Evolutionary conservation across 35 echinoderm and acorn worm species (phyloP).

Genomic region (Lytechinus variegatus): DNA sequence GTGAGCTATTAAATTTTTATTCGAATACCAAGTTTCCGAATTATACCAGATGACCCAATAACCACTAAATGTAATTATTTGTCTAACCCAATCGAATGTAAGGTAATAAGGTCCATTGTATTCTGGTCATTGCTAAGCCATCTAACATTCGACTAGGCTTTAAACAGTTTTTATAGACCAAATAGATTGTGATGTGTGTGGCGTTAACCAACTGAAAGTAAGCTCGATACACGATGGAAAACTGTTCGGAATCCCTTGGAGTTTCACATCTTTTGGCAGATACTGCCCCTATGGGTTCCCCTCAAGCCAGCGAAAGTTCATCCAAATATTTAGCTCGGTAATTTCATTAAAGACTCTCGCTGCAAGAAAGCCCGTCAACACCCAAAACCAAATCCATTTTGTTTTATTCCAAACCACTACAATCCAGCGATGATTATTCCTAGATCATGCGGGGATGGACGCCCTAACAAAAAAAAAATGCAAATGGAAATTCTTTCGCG

Average conservation of each 20-base stretch:
- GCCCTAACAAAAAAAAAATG: neutral
- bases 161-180: too few relatives aligned
- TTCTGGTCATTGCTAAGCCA: neutral
- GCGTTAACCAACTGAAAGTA: too few relatives aligned
- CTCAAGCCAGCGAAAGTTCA: neutral
- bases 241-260: neutral
- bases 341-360: slow-evolving; percentile 18
- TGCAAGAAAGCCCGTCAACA: neutral
- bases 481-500: neutral
- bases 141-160: too few relatives aligned
- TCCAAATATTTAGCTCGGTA: slow-evolving; percentile 18
- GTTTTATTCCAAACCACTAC: neutral
- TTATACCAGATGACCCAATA: too few relatives aligned
- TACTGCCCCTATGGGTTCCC: neutral
- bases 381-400: neutral
- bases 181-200: too few relatives aligned
- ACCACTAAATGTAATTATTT: too few relatives aligned
- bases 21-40: too few relatives aligned
- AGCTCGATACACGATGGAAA: too few relatives aligned
- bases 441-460: neutral
- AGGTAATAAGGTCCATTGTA: neutral
- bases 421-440: neutral
- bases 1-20: too few relatives aligned
- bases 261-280: neutral
- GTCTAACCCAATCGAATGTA: too few relatives aligned